Base-by-base conservation (phyloP, 2,113 vertebrate species). In the Perca schrenkii region DNA sequence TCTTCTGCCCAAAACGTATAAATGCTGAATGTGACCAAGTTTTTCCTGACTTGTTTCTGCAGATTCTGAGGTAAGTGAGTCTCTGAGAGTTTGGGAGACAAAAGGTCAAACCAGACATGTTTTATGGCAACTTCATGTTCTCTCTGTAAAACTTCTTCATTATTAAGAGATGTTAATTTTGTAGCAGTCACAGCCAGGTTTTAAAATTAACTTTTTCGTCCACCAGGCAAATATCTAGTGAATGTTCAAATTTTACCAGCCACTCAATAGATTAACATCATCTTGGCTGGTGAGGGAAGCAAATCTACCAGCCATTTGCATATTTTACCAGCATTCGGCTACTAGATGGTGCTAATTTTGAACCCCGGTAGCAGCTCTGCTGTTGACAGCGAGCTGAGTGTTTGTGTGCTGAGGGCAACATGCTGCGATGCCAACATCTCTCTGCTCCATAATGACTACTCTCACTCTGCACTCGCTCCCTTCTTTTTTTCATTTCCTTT, bases 401-500 rank as follows among this genome's bases (percentile, higher is more conserved):
- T 52, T 53, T 40, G 0, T 72, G 34, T 28, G 69, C 61, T 31
- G 62, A 65, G 71, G 62, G 1, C 50, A 49, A n/a, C 21, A 2
- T 3, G 12, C 46, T 50, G 19, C 1, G 61, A 43, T 12, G 57
- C 15, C 4, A 5, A 74, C 40, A 5, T 25, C 25, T 63, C 25
- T 17, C 22, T 5, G 16, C 43, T 83, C 52, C 5, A 8, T 68
- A 68, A 80, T 75, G 19, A 76, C 64, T 61, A 36, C 25, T 63
- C 53, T 43, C 60, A 34, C 46, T 65, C 43, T 10, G 12, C 47
- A 31, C 65, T 28, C 25, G 2, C 60, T 40, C 3, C 1, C 57
- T 57, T 58, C 17, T 36, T 77, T 64, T 71, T 62, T 34, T 64
- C 21, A 50, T 70, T 57, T 76, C 50, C n/a, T 60, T 13, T 52